Conservation (phyloP, 1,140 invertebrate species). For the Aphis gossypii region DNA sequence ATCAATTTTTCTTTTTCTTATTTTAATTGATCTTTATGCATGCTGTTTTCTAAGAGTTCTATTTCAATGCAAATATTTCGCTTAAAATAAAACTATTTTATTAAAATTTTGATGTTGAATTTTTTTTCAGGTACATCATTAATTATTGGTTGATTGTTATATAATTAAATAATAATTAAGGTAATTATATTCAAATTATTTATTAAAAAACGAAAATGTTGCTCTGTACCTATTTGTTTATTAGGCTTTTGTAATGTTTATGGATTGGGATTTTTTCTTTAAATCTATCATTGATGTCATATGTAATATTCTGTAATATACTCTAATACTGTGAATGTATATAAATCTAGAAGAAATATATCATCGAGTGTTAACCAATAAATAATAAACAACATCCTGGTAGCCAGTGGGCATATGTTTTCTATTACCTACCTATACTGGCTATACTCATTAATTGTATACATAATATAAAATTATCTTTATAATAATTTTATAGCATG, state of each 20-base stretch:
- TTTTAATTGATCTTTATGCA: no score
- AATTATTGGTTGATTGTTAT: not conserved
- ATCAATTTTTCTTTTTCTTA: no score
- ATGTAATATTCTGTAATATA: not conserved
- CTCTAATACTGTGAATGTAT: no score
- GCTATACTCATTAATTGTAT: not conserved
- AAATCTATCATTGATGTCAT: no score
- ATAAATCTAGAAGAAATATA: not conserved
- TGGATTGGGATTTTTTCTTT: not conserved
- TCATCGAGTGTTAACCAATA: not conserved
- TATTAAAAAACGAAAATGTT: not conserved
- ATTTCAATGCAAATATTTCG: not conserved
- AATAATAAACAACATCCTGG: not conserved
- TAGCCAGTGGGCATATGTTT: not conserved
- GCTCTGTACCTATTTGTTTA: not conserved
- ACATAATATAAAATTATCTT: not conserved
- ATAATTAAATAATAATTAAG: not conserved
- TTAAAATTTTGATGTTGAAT: not conserved
- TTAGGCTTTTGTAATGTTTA: not conserved
- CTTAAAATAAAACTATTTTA: not conserved
- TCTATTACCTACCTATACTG: not conserved
- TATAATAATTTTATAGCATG: not conserved
- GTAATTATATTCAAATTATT: not conserved
- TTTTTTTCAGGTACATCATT: not conserved
- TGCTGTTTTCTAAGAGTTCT: not conserved